Base-by-base conservation (phyloP, 1,140 invertebrate species). In the Drosophila carrolli region DNA sequence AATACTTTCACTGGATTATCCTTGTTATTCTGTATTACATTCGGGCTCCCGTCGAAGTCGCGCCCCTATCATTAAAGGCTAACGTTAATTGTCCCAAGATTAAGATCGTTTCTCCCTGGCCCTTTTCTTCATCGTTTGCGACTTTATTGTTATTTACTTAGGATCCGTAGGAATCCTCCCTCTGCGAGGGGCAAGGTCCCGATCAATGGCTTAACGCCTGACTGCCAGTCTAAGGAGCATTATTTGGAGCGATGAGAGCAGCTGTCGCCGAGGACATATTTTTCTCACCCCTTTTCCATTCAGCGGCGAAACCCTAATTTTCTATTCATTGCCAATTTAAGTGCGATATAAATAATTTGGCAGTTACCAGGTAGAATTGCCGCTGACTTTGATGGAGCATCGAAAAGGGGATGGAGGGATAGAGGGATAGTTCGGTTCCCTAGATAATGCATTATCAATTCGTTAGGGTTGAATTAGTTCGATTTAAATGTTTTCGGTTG, bases 271-370 rank as follows among this genome's bases (percentile, higher is more conserved):
- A 56, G 68, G 78, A 70, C 50, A 54, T 47, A 73, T 58, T 66
- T 29, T 43, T 65, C 48, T 75, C 84, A 77, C 76, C 83, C 84
- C 79, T 83, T 86, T 19, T 14, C 37, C 10, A 8, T 53, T 16
- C 10, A 51, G 43, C 27, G 8, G 8, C 13, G 35, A 71, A 71
- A 70, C 67, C 67, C 65, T 71, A 58, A 79, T 75, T 79, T 88
- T 83, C 83, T 80, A 88, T 88, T 88, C 81, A 88, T 88, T 88
- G 83, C 71, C 76, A 88, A 89, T 89, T 89, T 88, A 83, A 89
- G 79, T 88, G 71, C 83, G 83, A 86, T 86, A 88, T 88, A 86
- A 86, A 86, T 86, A 86, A 88, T 86, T 86, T 86, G 84, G 79
- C 79, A 83, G 53, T 61, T 74, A 58, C 65, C 83, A 88, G 83